A percentile compares a stretch with the other conserved stretches of the same genome.
Evolutionary conservation across 2,797 vertebrate genomes (phyloP).

Genomic region (Prunella strophiata): DNA sequence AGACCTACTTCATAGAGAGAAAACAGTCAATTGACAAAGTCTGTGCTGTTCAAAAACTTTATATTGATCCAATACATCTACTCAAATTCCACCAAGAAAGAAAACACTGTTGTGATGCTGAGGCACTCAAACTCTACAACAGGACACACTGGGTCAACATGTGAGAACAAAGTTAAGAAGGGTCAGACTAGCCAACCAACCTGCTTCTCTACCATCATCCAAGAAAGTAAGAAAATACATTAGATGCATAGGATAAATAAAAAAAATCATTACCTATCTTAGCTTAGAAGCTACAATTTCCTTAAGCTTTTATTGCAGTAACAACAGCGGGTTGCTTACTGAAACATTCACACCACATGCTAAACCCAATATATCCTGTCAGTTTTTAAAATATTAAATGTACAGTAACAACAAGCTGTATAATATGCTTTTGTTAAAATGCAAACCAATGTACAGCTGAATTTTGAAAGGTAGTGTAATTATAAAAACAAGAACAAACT

Average conservation of each 20-base stretch:
- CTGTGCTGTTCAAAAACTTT: slow-evolving; percentile 7
- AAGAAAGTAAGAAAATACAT: neutral
- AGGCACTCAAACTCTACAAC: neutral
- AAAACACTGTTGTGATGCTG: neutral
- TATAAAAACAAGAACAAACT: neutral
- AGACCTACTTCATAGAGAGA: neutral
- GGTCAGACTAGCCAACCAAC: neutral
- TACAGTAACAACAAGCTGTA: neutral
- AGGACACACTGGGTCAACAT: neutral
- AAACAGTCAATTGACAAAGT: neutral
- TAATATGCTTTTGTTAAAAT: neutral
- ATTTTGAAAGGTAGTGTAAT: neutral
- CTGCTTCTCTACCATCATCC: neutral
- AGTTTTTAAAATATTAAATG: neutral
- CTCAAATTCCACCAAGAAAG: neutral
- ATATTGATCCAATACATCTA: slow-evolving; percentile 20
- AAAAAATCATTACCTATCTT: neutral
- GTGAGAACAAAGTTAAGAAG: neutral
- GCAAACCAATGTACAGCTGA: neutral
- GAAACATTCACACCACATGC: neutral
- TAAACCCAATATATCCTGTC: neutral
- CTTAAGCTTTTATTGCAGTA: neutral
- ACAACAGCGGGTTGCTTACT: neutral
- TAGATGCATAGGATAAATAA: neutral
- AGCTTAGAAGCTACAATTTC: neutral